These are phyloP conservation scores for Myoxocephalus aenaeus DNA, from an alignment of 2,797 vertebrate species.

Conservation along the genomic window DNA sequence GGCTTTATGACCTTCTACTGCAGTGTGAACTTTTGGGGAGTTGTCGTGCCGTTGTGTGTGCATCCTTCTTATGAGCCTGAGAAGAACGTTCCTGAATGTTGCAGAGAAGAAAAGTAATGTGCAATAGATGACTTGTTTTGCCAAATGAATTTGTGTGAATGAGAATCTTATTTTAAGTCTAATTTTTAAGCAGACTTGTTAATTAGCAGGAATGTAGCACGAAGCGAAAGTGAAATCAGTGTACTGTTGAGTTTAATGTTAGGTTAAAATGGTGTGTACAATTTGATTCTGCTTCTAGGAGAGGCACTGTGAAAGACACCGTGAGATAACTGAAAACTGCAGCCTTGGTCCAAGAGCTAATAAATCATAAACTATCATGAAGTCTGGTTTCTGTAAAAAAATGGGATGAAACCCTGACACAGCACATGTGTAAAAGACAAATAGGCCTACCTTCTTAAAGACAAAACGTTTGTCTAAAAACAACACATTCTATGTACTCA, in stretches of 20 bases:
- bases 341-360: neutral
- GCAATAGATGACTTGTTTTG: neutral
- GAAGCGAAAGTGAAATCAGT: neutral
- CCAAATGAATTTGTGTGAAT: neutral
- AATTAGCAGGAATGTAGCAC: neutral
- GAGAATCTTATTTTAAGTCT: neutral
- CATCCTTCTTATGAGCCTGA: neutral
- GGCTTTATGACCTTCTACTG: too few species aligned
- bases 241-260: neutral
- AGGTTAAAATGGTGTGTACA: neutral
- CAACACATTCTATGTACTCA: neutral
- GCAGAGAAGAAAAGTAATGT: neutral
- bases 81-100: neutral
- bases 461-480: neutral
- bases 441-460: neutral
- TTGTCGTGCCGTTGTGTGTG: too few species aligned
- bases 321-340: conserved; percentile 39
- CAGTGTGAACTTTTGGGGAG: too few species aligned
- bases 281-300: too few species aligned
- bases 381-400: conserved; percentile 33
- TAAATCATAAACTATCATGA: conserved; percentile 22
- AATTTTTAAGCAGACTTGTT: neutral
- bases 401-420: neutral
- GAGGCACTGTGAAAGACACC: neutral
- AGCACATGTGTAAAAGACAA: neutral